Evolutionary conservation across 92 coral and sea anemone species (phyloP).

Genomic region (Umimayanthus kanabou): DNA sequence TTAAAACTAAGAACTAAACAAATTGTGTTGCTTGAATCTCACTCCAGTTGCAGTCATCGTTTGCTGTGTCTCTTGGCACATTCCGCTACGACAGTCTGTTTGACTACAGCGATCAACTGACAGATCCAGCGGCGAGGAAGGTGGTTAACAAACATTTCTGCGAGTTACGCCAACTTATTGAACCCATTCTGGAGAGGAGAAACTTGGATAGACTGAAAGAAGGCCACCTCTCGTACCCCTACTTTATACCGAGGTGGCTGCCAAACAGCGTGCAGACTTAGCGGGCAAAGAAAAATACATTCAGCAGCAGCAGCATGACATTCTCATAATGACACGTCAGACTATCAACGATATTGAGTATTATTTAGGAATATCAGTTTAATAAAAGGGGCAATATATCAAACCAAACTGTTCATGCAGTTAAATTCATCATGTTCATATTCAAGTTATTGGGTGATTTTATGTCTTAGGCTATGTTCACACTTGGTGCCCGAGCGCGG

Average conservation of each 20-base stretch:
- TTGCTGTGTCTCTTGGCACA: not conserved
- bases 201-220: not conserved
- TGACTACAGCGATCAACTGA: conserved; percentile 1
- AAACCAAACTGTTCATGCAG: not conserved
- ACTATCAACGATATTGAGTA: not conserved
- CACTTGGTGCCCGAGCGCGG: too few species aligned
- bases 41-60: not conserved
- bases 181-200: not conserved
- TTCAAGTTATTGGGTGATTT: too few species aligned
- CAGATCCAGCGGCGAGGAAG: not conserved
- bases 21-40: not conserved
- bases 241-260: conserved; percentile 11
- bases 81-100: conserved; percentile 7
- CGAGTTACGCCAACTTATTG: not conserved
- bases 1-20: not conserved
- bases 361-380: too few species aligned
- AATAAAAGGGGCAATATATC: not conserved
- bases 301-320: not conserved
- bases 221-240: conserved; percentile 1
- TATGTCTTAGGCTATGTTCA: too few species aligned
- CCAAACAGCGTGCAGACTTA: conserved; percentile 13
- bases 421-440: too few species aligned
- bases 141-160: conserved; percentile 4
- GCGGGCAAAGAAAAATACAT: not conserved
- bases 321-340: not conserved